Conservation (phyloP, 2,888 invertebrate genomes). For the Eristalis intricaria region DNA sequence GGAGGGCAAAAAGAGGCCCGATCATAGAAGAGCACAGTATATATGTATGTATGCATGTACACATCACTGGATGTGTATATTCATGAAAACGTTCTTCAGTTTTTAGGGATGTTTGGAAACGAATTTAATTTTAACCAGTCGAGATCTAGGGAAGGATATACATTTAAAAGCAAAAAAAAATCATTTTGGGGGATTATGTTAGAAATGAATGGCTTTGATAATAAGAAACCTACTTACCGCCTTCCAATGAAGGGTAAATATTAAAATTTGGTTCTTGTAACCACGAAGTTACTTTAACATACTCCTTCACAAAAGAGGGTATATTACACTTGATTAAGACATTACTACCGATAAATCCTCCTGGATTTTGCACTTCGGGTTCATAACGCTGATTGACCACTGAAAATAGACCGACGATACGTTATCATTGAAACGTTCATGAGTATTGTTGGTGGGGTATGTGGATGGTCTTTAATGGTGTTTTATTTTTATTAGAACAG, state of each 20-base stretch:
- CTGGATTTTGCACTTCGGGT: conserved; percentile 84
- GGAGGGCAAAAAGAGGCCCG: too few species aligned
- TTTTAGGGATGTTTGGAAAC: too few species aligned
- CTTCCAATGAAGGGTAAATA: conserved; percentile 83
- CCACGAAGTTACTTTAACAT: conserved; percentile 84
- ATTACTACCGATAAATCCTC: conserved; percentile 83
- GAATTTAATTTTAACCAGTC: too few species aligned
- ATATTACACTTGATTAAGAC: conserved; percentile 83
- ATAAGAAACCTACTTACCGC: conserved; percentile 81
- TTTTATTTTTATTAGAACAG: too few species aligned
- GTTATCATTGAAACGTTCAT: background rate
- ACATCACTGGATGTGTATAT: too few species aligned
- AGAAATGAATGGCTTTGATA: background rate
- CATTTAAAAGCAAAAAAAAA: too few species aligned
- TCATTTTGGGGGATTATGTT: too few species aligned
- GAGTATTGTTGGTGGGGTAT: background rate
- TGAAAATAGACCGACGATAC: conserved; percentile 73
- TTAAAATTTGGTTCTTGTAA: conserved; percentile 83
- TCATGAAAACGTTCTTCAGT: too few species aligned
- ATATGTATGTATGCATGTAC: too few species aligned
- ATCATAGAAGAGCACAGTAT: too few species aligned
- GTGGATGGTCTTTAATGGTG: too few species aligned
- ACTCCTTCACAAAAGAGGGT: conserved; percentile 83
- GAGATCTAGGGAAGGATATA: too few species aligned
- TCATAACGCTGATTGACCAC: conserved; percentile 84